phyloP scores from a whole-genome alignment of 2,113 vertebrate genomes.

The Semnornis frantzii region DNA sequence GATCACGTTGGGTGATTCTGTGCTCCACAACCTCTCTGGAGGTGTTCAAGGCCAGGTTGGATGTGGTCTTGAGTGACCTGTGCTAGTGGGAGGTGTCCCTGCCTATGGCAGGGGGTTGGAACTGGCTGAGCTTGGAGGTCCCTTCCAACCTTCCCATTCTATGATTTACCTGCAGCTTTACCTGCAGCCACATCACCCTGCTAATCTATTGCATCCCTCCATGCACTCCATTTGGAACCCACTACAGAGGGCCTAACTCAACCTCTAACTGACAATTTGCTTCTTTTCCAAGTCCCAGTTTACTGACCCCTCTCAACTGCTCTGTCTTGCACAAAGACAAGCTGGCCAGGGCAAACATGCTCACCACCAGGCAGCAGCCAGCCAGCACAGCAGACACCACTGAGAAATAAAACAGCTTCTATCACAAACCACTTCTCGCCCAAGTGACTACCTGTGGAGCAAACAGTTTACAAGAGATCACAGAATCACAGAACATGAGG shows the following conservation, averaged over 20 bases:
- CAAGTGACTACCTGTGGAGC: neutral
- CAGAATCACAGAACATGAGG: no score
- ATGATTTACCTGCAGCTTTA: neutral
- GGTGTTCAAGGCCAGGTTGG: no score
- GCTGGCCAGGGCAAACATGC: neutral
- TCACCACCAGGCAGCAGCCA: neutral
- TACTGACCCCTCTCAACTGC: neutral
- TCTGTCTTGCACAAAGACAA: neutral
- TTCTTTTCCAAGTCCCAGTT: neutral
- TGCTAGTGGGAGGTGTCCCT: no score
- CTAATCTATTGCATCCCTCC: neutral
- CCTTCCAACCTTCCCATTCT: no score
- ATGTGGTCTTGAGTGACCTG: no score
- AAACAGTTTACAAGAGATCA: neutral
- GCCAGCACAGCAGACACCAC: neutral
- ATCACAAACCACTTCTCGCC: neutral
- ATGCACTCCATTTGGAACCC: neutral
- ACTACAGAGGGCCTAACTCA: accelerated
- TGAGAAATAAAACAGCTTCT: accelerated
- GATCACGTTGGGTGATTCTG: no score
- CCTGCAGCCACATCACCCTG: neutral
- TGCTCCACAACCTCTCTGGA: no score
- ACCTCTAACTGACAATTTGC: neutral
- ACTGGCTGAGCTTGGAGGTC: no score
- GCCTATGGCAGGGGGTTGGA: no score